Percentiles rank a stretch among this genome's conserved stretches.
Conservation (phyloP, 64 coral and sea anemone species). For the Stylophora pistillata region DNA sequence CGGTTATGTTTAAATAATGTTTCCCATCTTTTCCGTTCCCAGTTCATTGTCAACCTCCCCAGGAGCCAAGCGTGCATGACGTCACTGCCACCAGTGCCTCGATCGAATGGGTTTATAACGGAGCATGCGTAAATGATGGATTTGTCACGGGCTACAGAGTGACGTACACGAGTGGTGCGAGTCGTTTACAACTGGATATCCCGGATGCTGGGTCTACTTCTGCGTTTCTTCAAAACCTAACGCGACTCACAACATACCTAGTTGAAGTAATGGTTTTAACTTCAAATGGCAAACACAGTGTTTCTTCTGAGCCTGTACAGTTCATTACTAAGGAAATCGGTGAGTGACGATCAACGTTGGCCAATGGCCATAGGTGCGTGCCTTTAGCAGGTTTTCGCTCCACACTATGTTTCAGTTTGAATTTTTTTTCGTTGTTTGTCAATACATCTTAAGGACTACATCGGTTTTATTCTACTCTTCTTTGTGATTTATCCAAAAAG, state of each 20-base stretch:
- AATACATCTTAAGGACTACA: no score
- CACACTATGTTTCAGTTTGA: no score
- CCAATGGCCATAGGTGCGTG: no score
- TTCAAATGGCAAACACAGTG: neutral
- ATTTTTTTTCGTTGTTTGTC: no score
- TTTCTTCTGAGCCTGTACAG: neutral
- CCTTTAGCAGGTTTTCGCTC: no score
- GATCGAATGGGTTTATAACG: neutral
- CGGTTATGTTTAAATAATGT: no score
- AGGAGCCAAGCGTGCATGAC: neutral
- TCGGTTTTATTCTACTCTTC: no score
- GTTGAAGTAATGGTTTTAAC: neutral
- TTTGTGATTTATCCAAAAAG: no score
- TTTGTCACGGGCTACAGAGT: neutral
- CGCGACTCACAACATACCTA: neutral
- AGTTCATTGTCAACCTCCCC: constrained; percentile 8
- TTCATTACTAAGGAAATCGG: neutral
- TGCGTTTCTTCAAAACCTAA: neutral
- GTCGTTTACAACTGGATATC: neutral
- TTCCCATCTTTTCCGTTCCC: no score
- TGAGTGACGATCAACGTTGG: no score
- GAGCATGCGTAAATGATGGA: neutral
- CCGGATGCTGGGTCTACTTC: neutral
- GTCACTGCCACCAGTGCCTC: neutral
- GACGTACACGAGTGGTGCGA: neutral